phyloP scores from a whole-genome alignment of 2,888 invertebrate species.

The Gasteruption jaculator region DNA sequence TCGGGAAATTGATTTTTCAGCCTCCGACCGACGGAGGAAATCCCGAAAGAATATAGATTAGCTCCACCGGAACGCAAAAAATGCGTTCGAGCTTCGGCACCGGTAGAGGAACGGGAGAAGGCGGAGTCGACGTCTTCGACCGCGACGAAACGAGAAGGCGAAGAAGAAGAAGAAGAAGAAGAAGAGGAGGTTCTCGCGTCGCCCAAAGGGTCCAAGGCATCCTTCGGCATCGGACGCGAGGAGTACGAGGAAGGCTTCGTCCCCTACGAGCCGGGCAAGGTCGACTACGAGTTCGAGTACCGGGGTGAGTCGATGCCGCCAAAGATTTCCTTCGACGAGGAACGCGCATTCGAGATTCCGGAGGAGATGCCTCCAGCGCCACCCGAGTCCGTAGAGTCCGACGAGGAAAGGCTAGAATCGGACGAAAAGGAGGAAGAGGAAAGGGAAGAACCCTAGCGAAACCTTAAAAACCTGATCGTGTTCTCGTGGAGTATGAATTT shows the following conservation, averaged over 20 bases:
- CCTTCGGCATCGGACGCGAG: no score
- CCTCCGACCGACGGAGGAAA: slow-evolving; percentile 89
- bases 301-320: no score
- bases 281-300: no score
- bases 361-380: no score
- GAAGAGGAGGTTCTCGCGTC: slow-evolving; percentile 11
- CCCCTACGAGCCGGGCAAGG: no score
- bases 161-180: slow-evolving; percentile 5
- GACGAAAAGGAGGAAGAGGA: slow-evolving; percentile 9
- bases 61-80: slow-evolving; percentile 70
- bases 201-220: no score
- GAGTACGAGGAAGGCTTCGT: no score
- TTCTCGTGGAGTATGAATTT: no score
- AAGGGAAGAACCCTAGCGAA: background rate
- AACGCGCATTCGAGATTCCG: no score
- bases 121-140: slow-evolving; percentile 15
- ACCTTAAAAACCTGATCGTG: no score
- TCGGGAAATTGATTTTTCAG: slow-evolving; percentile 59
- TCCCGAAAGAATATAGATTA: slow-evolving; percentile 93
- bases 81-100: slow-evolving; percentile 20
- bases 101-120: background rate
- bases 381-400: slow-evolving; percentile 10
- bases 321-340: no score
- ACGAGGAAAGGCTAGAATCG: slow-evolving; percentile 3
- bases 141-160: slow-evolving; percentile 13